Base-by-base conservation (phyloP, 2,888 invertebrate genomes). In the Macropis europaea region DNA sequence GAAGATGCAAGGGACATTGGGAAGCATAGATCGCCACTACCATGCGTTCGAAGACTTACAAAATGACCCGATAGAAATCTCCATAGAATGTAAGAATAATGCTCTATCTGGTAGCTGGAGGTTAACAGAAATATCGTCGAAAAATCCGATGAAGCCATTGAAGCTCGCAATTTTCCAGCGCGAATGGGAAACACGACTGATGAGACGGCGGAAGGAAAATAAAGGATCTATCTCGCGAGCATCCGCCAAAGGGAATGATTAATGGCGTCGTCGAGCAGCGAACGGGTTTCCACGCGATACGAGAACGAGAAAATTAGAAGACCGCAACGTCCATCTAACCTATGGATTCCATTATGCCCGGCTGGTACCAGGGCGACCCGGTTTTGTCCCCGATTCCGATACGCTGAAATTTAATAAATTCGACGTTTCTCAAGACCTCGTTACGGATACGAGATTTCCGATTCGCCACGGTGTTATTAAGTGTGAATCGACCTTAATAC, bases 401-500 rank as follows among this genome's bases (percentile, higher is more conserved):
- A 69, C 68, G 68, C 56, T 69, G 66, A 66, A 68, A 71, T 69
- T 62, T 56, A 71, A 69, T 69, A 64, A 71, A 68, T 62, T 69
- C 69, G 69, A 62, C 48, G 70, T 62, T 62, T 62, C 64, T 30
- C 61, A 50, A 52, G 56, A 69, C 62, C 62, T 69, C 61, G 62
- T 62, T 73, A 66, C 70, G 68, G 67, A 69, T 69, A 68, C 64
- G 71, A 73, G n/a, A 76, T 68, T 62, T 77, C 69, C 66, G 62
- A 77, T 59, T 72, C 70, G 69, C 70, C 53, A 62, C 64, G 71
- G 69, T 68, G 61, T 60, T 57, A 54, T 48, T 77, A 69, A 68
- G 71, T 78, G 77, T 77, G 77, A 77, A 75, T 64, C 72, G 54
- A 78, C 78, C 78, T 77, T 77, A 77, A 78, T 77, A 67, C 72